Conservation (phyloP, 1,140 invertebrate species). For the Drosophila lowei region DNA sequence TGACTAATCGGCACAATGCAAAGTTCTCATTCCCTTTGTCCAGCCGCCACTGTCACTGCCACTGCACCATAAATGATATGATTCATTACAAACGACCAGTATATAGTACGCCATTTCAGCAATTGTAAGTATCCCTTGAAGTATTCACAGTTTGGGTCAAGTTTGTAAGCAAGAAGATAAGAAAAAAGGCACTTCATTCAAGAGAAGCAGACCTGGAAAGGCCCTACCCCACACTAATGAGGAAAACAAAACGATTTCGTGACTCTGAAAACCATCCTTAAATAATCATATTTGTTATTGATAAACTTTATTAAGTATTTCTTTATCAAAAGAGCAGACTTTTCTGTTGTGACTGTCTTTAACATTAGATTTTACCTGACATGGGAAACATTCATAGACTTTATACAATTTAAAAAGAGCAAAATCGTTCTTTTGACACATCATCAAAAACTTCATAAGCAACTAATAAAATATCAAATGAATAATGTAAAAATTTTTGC, state of each 20-base stretch:
- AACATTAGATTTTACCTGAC: constrained; percentile 53
- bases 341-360: constrained; percentile 55
- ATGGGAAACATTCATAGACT: constrained; percentile 66
- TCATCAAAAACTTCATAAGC: constrained; percentile 44
- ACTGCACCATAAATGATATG: constrained; percentile 1
- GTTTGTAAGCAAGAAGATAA: constrained; percentile 1
- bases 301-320: constrained; percentile 60
- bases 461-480: constrained; percentile 42
- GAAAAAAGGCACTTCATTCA: neutral
- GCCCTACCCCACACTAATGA: neutral
- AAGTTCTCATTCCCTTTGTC: constrained; percentile 29
- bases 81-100: constrained; percentile 3
- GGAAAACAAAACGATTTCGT: too few relatives aligned
- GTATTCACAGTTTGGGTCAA: neutral
- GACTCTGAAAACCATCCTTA: too few relatives aligned
- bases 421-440: constrained; percentile 40
- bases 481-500: constrained; percentile 8
- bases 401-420: constrained; percentile 60
- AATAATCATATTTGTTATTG: constrained; percentile 22
- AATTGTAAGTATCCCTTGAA: constrained; percentile 6
- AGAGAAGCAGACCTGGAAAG: constrained; percentile 1
- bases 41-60: neutral
- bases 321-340: constrained; percentile 73
- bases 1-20: constrained; percentile 23
- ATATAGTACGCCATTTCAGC: constrained; percentile 1